Evolutionary conservation across 2,113 vertebrate species (phyloP).

Genomic region (Motacilla alba): DNA sequence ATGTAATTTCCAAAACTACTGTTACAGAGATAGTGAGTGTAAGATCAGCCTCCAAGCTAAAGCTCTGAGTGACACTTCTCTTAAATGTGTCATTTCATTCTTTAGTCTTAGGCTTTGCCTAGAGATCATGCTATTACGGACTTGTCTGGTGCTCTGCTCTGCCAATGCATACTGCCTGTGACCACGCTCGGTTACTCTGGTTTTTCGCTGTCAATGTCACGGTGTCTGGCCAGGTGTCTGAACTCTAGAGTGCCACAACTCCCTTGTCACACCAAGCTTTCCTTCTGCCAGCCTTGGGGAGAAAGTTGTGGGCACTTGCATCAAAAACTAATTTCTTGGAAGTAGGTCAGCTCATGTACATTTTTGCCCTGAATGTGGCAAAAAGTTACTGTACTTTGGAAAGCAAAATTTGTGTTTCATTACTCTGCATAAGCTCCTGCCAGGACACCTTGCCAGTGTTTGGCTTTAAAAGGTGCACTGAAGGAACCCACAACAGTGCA

Average conservation of each 20-base stretch:
- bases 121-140: neutral
- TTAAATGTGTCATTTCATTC: neutral
- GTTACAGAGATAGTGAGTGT: neutral
- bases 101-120: neutral
- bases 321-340: neutral
- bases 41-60: neutral
- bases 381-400: neutral
- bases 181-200: neutral
- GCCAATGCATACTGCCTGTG: neutral
- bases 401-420: neutral
- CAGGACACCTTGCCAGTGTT: fast-evolving
- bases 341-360: neutral
- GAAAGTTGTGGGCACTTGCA: neutral
- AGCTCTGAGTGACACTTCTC: neutral
- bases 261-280: neutral
- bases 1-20: neutral
- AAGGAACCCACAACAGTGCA: too few species aligned
- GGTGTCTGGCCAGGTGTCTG: neutral
- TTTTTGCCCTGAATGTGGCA: neutral
- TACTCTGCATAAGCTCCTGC: neutral
- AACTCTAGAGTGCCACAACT: neutral
- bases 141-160: neutral
- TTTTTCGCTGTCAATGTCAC: neutral
- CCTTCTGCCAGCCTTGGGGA: neutral
- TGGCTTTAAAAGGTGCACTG: neutral